phyloP scores from a whole-genome alignment of 2,797 vertebrate species.

The Cryptoprocta ferox region DNA sequence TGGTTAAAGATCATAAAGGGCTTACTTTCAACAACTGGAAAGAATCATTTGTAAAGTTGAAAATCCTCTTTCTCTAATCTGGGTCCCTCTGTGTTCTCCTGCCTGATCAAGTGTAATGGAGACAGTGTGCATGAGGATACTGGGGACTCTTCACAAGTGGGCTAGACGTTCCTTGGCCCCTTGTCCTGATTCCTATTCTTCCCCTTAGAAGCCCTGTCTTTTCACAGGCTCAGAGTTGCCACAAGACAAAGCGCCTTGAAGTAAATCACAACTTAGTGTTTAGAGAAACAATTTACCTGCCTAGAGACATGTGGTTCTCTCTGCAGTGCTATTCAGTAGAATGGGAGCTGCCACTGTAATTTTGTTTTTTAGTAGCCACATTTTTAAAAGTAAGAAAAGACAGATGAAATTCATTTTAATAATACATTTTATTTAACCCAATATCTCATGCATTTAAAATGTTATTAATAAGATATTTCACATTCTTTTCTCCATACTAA shows the following conservation, averaged over 20 bases:
- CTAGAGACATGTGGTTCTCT: not conserved
- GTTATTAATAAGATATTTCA: not conserved
- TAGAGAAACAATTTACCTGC: not conserved
- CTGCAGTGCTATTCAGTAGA: not conserved
- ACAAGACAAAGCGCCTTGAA: not conserved
- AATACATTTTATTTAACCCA: not conserved
- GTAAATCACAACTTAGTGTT: not conserved
- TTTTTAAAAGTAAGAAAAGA: slow-evolving; percentile 18
- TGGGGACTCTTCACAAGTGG: not conserved
- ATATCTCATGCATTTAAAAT: not conserved
- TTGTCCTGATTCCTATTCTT: not conserved
- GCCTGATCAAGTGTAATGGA: not conserved
- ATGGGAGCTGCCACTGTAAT: not conserved
- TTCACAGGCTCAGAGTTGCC: not conserved
- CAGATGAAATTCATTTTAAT: not conserved
- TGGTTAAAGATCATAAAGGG: not conserved
- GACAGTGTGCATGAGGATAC: not conserved
- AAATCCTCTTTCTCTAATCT: not conserved
- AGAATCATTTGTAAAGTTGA: not conserved
- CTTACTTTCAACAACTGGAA: not conserved
- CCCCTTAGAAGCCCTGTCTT: not conserved
- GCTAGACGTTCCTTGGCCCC: not conserved
- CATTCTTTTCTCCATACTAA: not conserved
- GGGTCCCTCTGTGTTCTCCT: not conserved
- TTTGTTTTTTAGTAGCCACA: not conserved